These are phyloP conservation scores for Chloromyia formosa DNA, from an alignment of 2,888 invertebrate genomes.

Conservation along the genomic window DNA sequence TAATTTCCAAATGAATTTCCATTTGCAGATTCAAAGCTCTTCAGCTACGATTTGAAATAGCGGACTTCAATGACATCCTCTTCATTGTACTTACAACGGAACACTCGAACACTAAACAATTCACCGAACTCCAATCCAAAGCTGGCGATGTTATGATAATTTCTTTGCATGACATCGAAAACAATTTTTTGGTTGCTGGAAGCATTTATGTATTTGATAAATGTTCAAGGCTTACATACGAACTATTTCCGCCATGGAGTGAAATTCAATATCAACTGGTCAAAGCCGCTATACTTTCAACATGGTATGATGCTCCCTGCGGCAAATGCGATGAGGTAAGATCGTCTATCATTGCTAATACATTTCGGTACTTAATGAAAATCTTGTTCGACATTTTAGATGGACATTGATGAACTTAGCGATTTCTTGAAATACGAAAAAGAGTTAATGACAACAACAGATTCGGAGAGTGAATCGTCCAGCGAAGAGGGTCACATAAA, in stretches of 20 bases:
- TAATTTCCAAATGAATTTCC: no score
- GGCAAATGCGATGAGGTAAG: conserved; percentile 47
- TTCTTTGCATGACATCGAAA: conserved; percentile 44
- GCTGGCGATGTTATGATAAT: conserved; percentile 44
- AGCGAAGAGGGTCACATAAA: neutral
- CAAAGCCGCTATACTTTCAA: conserved; percentile 50
- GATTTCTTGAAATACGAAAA: conserved; percentile 25
- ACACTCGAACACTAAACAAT: conserved; percentile 25
- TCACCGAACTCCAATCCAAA: conserved; percentile 36
- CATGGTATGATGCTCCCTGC: conserved; percentile 50
- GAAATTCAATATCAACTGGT: conserved; percentile 47
- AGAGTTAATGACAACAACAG: conserved; percentile 31
- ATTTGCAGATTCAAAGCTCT: conserved; percentile 45
- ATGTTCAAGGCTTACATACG: conserved; percentile 49
- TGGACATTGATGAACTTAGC: conserved; percentile 19
- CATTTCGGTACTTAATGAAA: neutral
- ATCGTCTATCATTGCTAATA: neutral
- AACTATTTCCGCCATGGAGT: conserved; percentile 47
- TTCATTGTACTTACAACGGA: conserved; percentile 45
- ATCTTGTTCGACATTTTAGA: conserved; percentile 20
- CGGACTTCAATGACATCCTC: conserved; percentile 42
- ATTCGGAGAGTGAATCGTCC: neutral
- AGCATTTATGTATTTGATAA: conserved; percentile 49
- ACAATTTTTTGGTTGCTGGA: conserved; percentile 46
- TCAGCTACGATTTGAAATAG: conserved; percentile 43